Percentiles rank a stretch among this genome's conserved stretches.
Evolutionary conservation across 2,888 invertebrate genomes (phyloP).

Genomic region (Hypomecis punctinalis): DNA sequence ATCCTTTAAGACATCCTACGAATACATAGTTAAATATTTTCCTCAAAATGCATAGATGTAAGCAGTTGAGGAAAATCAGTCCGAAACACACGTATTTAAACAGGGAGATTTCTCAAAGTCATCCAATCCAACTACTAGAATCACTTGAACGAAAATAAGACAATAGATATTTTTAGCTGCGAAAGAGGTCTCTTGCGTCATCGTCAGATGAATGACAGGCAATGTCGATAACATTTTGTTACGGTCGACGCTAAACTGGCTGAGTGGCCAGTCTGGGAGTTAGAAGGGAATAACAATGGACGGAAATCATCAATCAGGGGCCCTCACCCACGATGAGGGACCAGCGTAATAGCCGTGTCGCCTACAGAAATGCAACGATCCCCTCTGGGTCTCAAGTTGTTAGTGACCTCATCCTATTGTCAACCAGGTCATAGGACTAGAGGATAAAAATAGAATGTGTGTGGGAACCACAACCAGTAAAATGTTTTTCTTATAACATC

Average conservation of each 20-base stretch:
- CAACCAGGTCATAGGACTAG: slow-evolving; percentile 38
- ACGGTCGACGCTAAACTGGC: slow-evolving; percentile 53
- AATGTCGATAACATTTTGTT: slow-evolving; percentile 53
- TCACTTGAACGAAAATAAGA: slow-evolving; percentile 42
- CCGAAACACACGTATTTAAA: slow-evolving; percentile 6
- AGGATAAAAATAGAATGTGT: slow-evolving; percentile 33
- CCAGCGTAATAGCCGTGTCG: slow-evolving; percentile 55
- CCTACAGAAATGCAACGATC: slow-evolving; percentile 56
- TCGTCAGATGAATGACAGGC: slow-evolving; percentile 46
- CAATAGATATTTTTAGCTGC: slow-evolving; percentile 49
- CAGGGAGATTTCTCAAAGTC: slow-evolving; percentile 19
- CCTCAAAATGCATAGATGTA: background rate
- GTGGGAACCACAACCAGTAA: background rate
- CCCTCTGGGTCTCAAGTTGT: slow-evolving; percentile 52
- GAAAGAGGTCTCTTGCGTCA: slow-evolving; percentile 50
- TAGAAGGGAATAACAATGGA: slow-evolving; percentile 72
- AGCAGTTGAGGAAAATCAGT: background rate
- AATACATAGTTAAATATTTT: background rate
- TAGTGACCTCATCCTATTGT: slow-evolving; percentile 49
- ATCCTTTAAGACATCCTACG: background rate
- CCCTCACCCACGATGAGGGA: slow-evolving; percentile 67
- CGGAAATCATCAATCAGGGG: slow-evolving; percentile 76
- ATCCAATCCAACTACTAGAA: slow-evolving; percentile 20
- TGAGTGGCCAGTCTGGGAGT: slow-evolving; percentile 55
- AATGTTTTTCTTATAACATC: too few species aligned